Evolutionary conservation across 1,140 invertebrate genomes (phyloP), one percentile per base, ranked within the genome.

Genomic region (Ips nitidus): DNA sequence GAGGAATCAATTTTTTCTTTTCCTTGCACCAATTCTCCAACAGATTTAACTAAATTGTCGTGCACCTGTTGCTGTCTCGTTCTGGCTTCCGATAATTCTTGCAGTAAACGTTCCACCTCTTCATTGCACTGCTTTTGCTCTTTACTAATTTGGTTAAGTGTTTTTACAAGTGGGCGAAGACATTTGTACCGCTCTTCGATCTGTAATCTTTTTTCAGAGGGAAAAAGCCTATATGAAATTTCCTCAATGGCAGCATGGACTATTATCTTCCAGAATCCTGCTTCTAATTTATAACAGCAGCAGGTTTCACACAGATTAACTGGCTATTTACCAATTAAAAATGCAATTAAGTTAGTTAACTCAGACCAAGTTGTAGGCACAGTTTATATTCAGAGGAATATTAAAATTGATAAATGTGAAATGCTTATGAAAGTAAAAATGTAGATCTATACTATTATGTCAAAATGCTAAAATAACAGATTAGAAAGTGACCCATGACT

Each of bases 101-200:
- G 62, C 38, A 77, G 40, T 41, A 80, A 69, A 52, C 40, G 53
- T 69, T 78, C 77, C 7, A 78, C 70, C 55, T 75, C 69, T 40
- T 74, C 50, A 41, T 79, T 75, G n/a, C 75, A 73, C 43, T 75
- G 73, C 56, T 75, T 77, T 56, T 77, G 71, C 63, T 75, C 75
- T 58, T 69, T 74, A 56, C 71, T 75, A 4, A 76, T 72, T 52
- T 74, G 71, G 8, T 75, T 75, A 40, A 80, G 73, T 74, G 75
- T 77, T 71, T 74, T 73, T 63, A 80, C 67, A 38, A 81, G 65
- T n/a, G 78, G 77, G 41, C 73, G 73, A 67, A 81, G 73, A n/a
- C 67, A 71, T 69, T 73, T 73, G 75, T 81, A 81, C 75, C 77
- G 79, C 71, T 76, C 78, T 73, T 80, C 75, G 55, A 78, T 76